Base-by-base conservation (phyloP, 2,113 vertebrate species). In the Saguinus midas region DNA sequence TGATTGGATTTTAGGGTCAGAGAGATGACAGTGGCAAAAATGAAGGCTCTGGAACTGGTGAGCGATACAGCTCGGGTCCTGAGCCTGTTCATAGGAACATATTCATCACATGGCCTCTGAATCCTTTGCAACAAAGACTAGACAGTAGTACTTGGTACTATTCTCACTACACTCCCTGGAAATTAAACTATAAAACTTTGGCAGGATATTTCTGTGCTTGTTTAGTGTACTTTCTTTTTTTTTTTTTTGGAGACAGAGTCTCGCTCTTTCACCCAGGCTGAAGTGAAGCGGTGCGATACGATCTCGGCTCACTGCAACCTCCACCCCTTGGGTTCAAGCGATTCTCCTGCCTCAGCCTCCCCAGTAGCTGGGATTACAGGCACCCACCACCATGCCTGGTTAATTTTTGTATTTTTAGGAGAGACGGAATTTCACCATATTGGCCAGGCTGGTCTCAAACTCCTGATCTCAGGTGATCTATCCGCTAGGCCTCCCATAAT, bases 141-240 rank as follows among this genome's bases (percentile, higher is more conserved):
- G 43, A 72, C 4, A 50, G 43, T 0, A 87, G 23, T 55, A 70
- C 3, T 64, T 11, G 61, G 12, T 64, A 32, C 12, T 64, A 64
- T 64, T 64, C 61, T 64, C 61, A 64, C 35, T 58, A 81, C 20
- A 29, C 29, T 72, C 37, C 23, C 72, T 93, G 35, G 58, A 93
- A 95, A 95, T 96, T 32, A 83, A 72, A 52, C 48, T 78, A 17
- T 61, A 70, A 91, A 83, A 61, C 9, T 32, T 80, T 37, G 5
- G 12, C 21, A 87, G 50, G 27, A 8, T 40, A 66, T 86, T 88
- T 92, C 83, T 73, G 27, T 45, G 35, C 35, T 86, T 92, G 35
- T 13, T 86, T 79, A 35, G 93, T 27, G 3, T 37, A 83, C 17
- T n/a, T n/a, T 85, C 64, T 13, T 64, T 50, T 61, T 27, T 64